These are phyloP conservation scores for Hymenopus coronatus DNA, from an alignment of 2,888 invertebrate genomes.

Conservation along the genomic window DNA sequence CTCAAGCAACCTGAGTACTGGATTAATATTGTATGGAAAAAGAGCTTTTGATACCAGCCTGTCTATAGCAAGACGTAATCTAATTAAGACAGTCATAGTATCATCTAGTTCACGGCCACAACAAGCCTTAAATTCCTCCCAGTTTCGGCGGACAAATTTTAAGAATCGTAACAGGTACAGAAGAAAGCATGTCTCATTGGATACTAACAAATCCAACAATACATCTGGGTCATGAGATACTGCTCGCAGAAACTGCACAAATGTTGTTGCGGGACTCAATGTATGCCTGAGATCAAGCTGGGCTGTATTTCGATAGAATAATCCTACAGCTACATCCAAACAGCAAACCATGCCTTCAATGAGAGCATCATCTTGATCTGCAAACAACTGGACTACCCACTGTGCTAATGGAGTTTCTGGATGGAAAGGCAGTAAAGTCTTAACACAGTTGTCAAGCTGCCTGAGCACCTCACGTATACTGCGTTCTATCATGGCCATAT, in stretches of 20 bases:
- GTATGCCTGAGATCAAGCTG: conserved; percentile 71
- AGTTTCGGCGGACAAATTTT: conserved; percentile 79
- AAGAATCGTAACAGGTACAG: conserved; percentile 79
- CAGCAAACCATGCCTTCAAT: conserved; percentile 92
- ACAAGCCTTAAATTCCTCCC: conserved; percentile 76
- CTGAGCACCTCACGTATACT: conserved; percentile 80
- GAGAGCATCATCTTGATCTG: conserved; percentile 87
- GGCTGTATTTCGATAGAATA: conserved; percentile 76
- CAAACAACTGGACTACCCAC: conserved; percentile 82
- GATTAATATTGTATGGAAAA: conserved; percentile 88
- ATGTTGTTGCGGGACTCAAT: conserved; percentile 83
- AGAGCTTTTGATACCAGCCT: conserved; percentile 77
- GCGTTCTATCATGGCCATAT: conserved; percentile 83
- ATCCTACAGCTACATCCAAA: conserved; percentile 80
- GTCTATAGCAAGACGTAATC: conserved; percentile 75
- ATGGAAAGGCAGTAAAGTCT: conserved; percentile 77
- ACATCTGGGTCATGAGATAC: conserved; percentile 75
- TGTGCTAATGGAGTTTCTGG: conserved; percentile 85
- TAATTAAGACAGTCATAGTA: conserved; percentile 79
- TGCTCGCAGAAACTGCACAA: conserved; percentile 79
- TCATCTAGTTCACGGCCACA: conserved; percentile 73
- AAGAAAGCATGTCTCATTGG: conserved; percentile 87
- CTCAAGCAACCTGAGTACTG: conserved; percentile 77
- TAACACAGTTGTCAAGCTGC: conserved; percentile 78
- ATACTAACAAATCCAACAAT: conserved; percentile 78